Evolutionary conservation across 2,113 vertebrate species (phyloP).

Genomic region (Budorcas taxicolor): DNA sequence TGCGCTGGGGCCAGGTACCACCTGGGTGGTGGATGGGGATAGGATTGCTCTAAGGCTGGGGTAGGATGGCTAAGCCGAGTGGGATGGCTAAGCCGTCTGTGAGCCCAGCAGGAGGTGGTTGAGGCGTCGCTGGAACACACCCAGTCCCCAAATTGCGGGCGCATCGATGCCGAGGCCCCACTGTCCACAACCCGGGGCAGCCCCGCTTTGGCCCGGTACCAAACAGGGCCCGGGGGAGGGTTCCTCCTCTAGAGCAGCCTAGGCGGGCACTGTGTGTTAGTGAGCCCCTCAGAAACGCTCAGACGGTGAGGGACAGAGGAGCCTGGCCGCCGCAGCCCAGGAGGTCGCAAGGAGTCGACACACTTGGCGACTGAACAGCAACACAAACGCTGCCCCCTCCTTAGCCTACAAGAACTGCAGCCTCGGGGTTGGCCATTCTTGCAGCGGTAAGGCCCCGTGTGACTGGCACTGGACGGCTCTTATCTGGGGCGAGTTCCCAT

Average conservation of each 20-base stretch:
- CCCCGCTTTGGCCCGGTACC: not conserved
- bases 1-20: constrained; percentile 38
- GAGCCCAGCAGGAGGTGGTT: not conserved
- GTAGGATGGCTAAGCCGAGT: not conserved
- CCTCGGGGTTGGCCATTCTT: not conserved
- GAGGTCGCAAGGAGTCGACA: not conserved
- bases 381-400: not conserved
- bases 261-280: not conserved
- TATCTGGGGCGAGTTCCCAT: constrained; percentile 51
- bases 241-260: not conserved
- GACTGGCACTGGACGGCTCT: not conserved
- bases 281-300: not conserved
- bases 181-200: not conserved
- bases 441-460: not conserved
- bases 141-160: not conserved
- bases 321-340: not conserved
- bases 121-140: not conserved
- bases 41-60: not conserved
- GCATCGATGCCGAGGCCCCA: not conserved
- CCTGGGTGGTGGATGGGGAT: constrained; percentile 17
- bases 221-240: not conserved
- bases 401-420: not conserved
- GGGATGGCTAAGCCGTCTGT: not conserved
- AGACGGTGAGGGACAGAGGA: not conserved
- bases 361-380: not conserved